phyloP scores from a whole-genome alignment of 2,113 vertebrate species.

The Myotis yumanensis region DNA sequence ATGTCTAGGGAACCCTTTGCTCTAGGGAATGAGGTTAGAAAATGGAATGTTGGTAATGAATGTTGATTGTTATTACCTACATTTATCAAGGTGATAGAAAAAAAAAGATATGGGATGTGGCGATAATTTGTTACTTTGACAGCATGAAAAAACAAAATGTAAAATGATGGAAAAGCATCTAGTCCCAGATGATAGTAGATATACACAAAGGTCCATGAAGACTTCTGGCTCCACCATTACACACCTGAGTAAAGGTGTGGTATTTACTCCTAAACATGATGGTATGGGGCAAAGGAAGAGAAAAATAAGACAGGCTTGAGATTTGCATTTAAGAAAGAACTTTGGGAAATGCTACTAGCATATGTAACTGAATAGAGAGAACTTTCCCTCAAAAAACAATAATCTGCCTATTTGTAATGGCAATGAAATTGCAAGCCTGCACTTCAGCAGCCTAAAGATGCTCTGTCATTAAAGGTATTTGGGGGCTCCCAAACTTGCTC shows the following conservation, averaged over 20 bases:
- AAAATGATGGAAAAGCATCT: background rate
- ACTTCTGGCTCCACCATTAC: background rate
- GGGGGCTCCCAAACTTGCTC: background rate
- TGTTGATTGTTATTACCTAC: background rate
- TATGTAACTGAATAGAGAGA: background rate
- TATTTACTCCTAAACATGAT: background rate
- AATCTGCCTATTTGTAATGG: background rate
- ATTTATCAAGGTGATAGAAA: background rate
- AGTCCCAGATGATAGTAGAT: background rate
- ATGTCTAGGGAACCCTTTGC: background rate
- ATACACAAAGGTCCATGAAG: background rate
- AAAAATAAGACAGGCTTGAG: background rate
- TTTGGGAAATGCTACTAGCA: background rate
- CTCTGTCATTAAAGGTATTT: background rate
- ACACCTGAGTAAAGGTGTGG: background rate
- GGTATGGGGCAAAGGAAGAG: background rate
- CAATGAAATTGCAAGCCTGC: background rate
- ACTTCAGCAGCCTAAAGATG: background rate
- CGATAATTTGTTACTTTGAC: background rate
- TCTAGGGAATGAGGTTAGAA: background rate
- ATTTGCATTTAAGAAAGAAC: conserved; percentile 4
- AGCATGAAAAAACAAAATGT: background rate
- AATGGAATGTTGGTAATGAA: background rate
- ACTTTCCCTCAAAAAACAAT: background rate
- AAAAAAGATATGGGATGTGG: background rate